Percentiles rank a stretch among this genome's conserved stretches.
These are phyloP conservation scores for Drosophila parabipectinata DNA, from an alignment of 1,140 invertebrate species.

Conservation along the genomic window DNA sequence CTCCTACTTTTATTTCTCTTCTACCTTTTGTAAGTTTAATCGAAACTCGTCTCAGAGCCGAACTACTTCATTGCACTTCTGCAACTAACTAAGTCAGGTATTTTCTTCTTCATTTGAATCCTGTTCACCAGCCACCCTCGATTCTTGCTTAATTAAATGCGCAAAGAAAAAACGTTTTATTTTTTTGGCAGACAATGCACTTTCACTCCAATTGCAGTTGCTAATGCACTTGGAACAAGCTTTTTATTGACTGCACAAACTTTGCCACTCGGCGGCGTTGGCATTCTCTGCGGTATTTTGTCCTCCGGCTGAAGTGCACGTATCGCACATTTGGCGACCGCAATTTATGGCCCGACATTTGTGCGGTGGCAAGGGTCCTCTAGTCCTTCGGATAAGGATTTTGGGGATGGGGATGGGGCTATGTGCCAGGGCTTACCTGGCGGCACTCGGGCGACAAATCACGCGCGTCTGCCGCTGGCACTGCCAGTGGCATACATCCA, in stretches of 20 bases:
- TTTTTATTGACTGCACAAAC: constrained; percentile 46
- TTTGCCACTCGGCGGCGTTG: constrained; percentile 3
- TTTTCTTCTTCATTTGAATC: constrained; percentile 12
- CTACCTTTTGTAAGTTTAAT: constrained; percentile 39
- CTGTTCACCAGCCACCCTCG: neutral
- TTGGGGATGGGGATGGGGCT: neutral
- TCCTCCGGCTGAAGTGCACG: constrained; percentile 37
- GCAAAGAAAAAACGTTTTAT: constrained; percentile 14
- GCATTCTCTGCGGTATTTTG: constrained; percentile 5
- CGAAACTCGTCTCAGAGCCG: constrained; percentile 37
- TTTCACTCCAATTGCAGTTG: constrained; percentile 28
- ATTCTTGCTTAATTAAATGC: constrained; percentile 55
- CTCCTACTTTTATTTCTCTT: neutral
- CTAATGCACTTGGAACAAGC: constrained; percentile 56
- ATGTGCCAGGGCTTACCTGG: constrained; percentile 22
- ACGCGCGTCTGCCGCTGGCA: constrained; percentile 36
- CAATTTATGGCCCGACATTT: constrained; percentile 60
- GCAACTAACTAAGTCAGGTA: constrained; percentile 16
- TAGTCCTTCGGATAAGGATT: neutral
- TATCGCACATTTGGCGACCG: constrained; percentile 54
- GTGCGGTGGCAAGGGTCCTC: constrained; percentile 8
- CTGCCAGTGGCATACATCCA: constrained; percentile 20
- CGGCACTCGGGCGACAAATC: constrained; percentile 48
- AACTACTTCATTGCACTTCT: constrained; percentile 14
- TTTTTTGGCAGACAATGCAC: constrained; percentile 45